These are phyloP conservation scores for Gadus chalcogrammus DNA, from an alignment of 2,113 vertebrate genomes.

Conservation along the genomic window DNA sequence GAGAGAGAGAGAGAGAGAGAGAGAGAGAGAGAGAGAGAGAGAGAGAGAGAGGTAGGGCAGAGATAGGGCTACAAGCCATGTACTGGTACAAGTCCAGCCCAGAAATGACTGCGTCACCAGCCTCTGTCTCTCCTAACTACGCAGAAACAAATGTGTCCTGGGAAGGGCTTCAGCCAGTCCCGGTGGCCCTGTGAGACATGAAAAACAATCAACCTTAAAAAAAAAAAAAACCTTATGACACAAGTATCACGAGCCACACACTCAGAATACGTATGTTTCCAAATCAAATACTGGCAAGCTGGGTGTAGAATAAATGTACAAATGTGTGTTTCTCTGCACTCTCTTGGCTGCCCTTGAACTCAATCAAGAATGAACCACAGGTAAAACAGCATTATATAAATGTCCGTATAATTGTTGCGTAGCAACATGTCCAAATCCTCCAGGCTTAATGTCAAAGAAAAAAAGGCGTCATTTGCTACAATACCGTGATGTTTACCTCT, in stretches of 20 bases:
- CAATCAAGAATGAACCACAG: constrained; percentile 32
- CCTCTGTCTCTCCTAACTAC: constrained; percentile 79
- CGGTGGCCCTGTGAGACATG: constrained; percentile 25
- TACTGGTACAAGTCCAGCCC: constrained; percentile 48
- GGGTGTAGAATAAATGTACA: constrained; percentile 6
- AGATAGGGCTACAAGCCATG: constrained; percentile 27
- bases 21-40: constrained; percentile 15
- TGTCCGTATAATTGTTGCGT: not conserved
- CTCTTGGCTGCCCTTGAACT: constrained; percentile 15
- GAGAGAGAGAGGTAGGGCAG: not conserved
- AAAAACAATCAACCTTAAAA: too few species aligned
- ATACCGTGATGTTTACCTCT: too few species aligned
- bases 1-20: constrained; percentile 21
- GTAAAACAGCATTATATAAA: constrained; percentile 7
- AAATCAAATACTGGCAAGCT: constrained; percentile 21
- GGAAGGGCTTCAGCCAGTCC: constrained; percentile 40
- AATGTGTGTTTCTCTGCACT: not conserved
- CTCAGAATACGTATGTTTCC: constrained; percentile 28
- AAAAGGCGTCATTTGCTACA: too few species aligned
- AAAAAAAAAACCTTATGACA: constrained; percentile 44
- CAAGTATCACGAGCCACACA: constrained; percentile 27
- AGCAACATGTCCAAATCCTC: not conserved
- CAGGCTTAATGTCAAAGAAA: too few species aligned
- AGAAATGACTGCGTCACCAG: constrained; percentile 85
- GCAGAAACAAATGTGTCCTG: constrained; percentile 75